A percentile compares a stretch with the other conserved stretches of the same genome.
phyloP scores from a whole-genome alignment of 2,113 vertebrate genomes.

The Myrmophylax atrothorax region DNA sequence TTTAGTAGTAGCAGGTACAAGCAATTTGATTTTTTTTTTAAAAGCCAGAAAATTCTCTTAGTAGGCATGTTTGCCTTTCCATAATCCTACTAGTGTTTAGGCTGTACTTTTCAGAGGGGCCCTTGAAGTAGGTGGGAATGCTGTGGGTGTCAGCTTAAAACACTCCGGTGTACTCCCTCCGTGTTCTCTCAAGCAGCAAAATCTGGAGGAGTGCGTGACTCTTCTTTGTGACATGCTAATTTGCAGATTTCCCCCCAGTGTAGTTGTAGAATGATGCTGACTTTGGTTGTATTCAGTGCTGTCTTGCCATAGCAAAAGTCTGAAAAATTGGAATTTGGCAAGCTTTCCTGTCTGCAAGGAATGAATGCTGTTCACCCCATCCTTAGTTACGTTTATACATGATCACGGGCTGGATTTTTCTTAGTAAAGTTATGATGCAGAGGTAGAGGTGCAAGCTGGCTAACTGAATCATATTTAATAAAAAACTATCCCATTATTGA shows the following conservation, averaged over 20 bases:
- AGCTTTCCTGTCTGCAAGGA: background rate
- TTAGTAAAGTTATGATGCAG: background rate
- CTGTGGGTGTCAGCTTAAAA: slow-evolving; percentile 28
- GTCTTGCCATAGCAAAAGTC: background rate
- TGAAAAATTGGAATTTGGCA: background rate
- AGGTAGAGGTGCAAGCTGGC: background rate
- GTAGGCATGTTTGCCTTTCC: background rate
- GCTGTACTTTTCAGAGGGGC: background rate
- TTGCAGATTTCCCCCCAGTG: background rate
- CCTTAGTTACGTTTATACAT: background rate
- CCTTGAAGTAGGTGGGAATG: background rate
- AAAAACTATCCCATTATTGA: background rate
- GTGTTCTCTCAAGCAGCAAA: background rate
- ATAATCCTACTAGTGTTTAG: slow-evolving; percentile 32
- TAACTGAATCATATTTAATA: background rate
- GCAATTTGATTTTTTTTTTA: background rate
- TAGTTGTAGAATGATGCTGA: background rate
- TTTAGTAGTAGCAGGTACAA: slow-evolving; percentile 7
- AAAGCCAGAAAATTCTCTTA: background rate
- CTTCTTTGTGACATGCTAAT: slow-evolving; percentile 3
- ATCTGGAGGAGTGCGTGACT: background rate
- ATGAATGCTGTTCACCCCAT: rapidly evolving
- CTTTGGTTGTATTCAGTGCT: background rate
- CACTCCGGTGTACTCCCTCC: background rate
- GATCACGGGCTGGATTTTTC: background rate